A percentile compares a stretch with the other conserved stretches of the same genome.
Evolutionary conservation across 2,113 vertebrate genomes (phyloP).

Genomic region (Lonchura striata): DNA sequence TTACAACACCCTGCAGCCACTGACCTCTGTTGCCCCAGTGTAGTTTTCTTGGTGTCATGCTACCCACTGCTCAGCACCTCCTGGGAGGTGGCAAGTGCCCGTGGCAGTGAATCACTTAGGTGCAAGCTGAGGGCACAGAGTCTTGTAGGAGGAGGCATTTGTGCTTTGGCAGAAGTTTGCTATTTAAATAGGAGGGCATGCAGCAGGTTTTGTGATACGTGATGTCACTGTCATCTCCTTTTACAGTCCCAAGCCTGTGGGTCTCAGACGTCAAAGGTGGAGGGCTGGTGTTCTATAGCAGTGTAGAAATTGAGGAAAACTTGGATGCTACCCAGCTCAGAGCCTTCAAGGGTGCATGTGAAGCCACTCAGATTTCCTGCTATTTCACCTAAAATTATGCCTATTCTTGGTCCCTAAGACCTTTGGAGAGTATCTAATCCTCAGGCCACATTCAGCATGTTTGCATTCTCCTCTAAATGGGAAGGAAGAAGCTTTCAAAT

Average conservation of each 20-base stretch:
- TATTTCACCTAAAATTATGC: neutral
- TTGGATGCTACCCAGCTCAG: neutral
- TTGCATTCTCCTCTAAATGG: accelerated
- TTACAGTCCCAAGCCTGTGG: neutral
- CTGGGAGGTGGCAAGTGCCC: neutral
- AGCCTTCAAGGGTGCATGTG: accelerated
- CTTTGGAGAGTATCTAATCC: neutral
- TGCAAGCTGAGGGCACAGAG: neutral
- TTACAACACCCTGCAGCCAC: neutral
- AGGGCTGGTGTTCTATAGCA: neutral
- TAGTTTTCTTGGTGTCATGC: neutral
- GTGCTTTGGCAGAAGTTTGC: neutral
- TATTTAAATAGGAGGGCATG: neutral
- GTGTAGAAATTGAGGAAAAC: neutral
- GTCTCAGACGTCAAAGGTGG: neutral
- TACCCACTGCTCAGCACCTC: neutral
- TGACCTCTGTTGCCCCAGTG: neutral
- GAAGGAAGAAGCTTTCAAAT: neutral
- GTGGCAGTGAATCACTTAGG: neutral
- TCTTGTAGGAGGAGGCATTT: neutral
- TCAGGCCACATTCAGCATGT: neutral
- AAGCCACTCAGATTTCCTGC: neutral
- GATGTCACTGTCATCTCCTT: neutral
- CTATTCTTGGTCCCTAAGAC: neutral
- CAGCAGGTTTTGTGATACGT: neutral